A percentile compares a stretch with the other conserved stretches of the same genome.
Evolutionary conservation across 2,797 vertebrate genomes (phyloP).

Genomic region (Dallia pectoralis): DNA sequence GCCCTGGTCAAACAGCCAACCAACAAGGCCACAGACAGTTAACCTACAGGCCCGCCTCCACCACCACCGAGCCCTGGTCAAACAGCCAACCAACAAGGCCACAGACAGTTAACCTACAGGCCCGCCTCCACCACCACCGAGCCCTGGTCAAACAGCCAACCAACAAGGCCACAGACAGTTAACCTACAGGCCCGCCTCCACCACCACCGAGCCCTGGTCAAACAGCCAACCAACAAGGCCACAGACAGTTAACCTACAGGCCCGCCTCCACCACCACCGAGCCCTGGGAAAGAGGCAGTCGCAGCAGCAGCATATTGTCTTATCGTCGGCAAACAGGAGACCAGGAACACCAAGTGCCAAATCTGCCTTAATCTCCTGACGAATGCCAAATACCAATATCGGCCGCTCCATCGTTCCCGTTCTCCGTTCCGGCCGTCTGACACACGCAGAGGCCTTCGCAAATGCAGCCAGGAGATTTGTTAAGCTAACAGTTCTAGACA

Average conservation of each 20-base stretch:
- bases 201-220: neutral
- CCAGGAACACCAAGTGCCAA: slow-evolving; percentile 63
- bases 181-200: neutral
- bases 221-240: slow-evolving; percentile 4
- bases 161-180: slow-evolving; percentile 1
- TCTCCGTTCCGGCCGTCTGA: slow-evolving; percentile 49
- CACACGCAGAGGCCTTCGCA: slow-evolving; percentile 55
- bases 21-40: slow-evolving; percentile 1
- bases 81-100: slow-evolving; percentile 4
- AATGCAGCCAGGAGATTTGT: slow-evolving; percentile 58
- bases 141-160: slow-evolving; percentile 16
- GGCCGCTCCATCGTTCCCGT: slow-evolving; percentile 38
- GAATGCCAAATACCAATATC: slow-evolving; percentile 67
- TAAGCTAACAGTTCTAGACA: slow-evolving; percentile 56
- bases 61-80: slow-evolving; percentile 15
- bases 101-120: neutral
- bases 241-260: neutral
- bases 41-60: neutral
- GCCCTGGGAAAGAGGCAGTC: slow-evolving; percentile 29
- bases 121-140: neutral
- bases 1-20: slow-evolving; percentile 16
- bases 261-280: neutral
- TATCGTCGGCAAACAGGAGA: slow-evolving; percentile 73
- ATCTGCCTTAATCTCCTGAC: slow-evolving; percentile 73
- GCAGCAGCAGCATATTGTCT: slow-evolving; percentile 51